These are phyloP conservation scores for Barypeithes pellucidus DNA, from an alignment of 2,888 invertebrate species.

Conservation along the genomic window DNA sequence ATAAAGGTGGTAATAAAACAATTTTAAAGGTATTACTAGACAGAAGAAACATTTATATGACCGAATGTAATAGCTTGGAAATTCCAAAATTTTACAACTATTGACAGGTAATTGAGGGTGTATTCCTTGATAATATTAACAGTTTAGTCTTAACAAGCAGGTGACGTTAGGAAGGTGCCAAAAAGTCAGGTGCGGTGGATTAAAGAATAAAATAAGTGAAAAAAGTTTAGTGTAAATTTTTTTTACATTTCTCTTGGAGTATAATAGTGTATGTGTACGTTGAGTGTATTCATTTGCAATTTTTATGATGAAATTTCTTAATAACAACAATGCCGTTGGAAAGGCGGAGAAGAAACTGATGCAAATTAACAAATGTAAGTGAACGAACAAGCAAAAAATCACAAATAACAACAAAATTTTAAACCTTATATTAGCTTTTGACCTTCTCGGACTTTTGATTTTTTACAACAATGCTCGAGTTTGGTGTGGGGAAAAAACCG, in stretches of 20 bases:
- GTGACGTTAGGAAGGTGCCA: conserved; percentile 22
- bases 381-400: conserved; percentile 13
- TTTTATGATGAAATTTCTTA: conserved; percentile 34
- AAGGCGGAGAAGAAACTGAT: conserved; percentile 22
- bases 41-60: neutral
- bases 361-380: conserved; percentile 38
- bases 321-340: conserved; percentile 10
- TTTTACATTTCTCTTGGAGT: neutral
- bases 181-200: neutral
- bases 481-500: too few relatives aligned
- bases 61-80: conserved; percentile 12
- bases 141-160: conserved; percentile 23
- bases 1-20: too few relatives aligned
- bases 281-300: neutral
- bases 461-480: too few relatives aligned
- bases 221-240: neutral
- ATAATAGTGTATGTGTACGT: neutral
- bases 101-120: conserved; percentile 1
- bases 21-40: too few relatives aligned
- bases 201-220: neutral
- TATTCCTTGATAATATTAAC: neutral
- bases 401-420: neutral
- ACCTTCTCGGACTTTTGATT: too few relatives aligned
- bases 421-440: too few relatives aligned
- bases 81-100: conserved; percentile 10